phyloP scores from a whole-genome alignment of 2,113 vertebrate species.

The Bubalus kerabau region DNA sequence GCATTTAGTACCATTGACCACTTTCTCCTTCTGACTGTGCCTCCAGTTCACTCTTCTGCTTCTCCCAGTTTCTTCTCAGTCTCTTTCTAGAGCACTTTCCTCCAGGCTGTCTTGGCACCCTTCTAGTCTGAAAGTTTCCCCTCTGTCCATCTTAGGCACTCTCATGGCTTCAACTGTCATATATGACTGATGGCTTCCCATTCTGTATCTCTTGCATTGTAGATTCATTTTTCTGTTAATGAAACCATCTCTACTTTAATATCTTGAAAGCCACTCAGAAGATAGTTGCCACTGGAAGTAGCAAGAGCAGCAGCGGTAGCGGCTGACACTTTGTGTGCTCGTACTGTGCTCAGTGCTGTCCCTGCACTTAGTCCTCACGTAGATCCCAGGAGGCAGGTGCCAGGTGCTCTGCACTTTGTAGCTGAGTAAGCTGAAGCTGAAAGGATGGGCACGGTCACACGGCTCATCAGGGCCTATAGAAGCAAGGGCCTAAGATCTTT shows the following conservation, averaged over 20 bases:
- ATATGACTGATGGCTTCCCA: background rate
- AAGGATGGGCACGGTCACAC: background rate
- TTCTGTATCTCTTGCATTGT: background rate
- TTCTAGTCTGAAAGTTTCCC: background rate
- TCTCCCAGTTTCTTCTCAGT: background rate
- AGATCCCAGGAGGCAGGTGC: background rate
- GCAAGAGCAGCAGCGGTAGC: background rate
- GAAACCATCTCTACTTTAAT: background rate
- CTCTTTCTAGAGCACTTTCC: background rate
- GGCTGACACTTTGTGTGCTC: background rate
- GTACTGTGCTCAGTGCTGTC: rapidly evolving
- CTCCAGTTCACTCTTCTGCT: background rate
- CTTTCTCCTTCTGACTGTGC: background rate
- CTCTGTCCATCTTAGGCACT: background rate
- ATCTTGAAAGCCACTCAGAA: background rate
- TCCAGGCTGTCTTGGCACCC: background rate
- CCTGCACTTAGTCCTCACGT: background rate
- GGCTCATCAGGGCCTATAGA: background rate
- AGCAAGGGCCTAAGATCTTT: background rate
- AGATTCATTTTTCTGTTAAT: background rate
- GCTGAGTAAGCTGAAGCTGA: background rate
- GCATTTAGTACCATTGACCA: background rate
- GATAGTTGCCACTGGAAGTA: background rate
- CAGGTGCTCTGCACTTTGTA: background rate
- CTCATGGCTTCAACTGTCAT: background rate